Conservation (phyloP, 2,797 vertebrate species). For the Trichosurus vulpecula region DNA sequence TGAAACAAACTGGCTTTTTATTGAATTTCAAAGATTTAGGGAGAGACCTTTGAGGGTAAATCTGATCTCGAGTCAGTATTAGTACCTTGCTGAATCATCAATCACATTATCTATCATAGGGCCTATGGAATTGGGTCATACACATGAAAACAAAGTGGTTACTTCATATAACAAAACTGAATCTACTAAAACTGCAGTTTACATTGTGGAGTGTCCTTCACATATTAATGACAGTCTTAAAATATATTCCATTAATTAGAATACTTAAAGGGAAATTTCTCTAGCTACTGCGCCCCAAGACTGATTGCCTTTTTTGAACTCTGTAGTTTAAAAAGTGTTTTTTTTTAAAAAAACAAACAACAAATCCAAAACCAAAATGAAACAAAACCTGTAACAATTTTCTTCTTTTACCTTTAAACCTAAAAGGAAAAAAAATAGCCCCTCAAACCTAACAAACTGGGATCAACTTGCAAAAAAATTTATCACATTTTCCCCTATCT, state of each 20-base stretch:
- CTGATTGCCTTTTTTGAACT: neutral
- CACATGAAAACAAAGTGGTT: conserved; percentile 6
- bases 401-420: conserved; percentile 11
- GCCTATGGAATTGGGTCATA: conserved; percentile 15
- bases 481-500: neutral
- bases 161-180: conserved; percentile 19
- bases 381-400: conserved; percentile 11
- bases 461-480: neutral
- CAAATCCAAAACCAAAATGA: neutral
- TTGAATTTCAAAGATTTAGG: neutral
- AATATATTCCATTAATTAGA: conserved; percentile 20
- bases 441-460: neutral
- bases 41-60: neutral
- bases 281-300: neutral
- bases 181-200: conserved; percentile 12
- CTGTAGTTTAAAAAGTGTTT: neutral
- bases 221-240: conserved; percentile 36
- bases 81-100: conserved; percentile 37
- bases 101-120: conserved; percentile 13
- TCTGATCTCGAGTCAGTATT: neutral
- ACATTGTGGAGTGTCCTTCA: conserved; percentile 3
- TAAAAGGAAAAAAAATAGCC: neutral
- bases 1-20: conserved; percentile 12
- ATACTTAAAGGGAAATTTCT: neutral
- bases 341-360: no score